phyloP scores from a whole-genome alignment of 1,140 invertebrate species.

The Saccostrea cuccullata region DNA sequence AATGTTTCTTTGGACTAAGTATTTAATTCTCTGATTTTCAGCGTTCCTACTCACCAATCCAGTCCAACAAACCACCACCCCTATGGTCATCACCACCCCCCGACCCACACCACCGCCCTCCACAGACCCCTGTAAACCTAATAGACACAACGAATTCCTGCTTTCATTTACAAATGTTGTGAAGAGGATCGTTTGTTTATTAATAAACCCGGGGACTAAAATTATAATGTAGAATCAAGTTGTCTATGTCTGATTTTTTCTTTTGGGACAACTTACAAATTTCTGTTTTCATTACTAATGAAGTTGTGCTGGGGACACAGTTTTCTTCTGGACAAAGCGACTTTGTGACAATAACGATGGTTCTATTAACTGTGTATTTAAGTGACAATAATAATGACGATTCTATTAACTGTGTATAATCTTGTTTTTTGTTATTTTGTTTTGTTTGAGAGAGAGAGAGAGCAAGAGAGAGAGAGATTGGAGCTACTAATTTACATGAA shows the following conservation, averaged over 20 bases:
- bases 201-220: conserved; percentile 55
- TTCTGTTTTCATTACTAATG: too few relatives aligned
- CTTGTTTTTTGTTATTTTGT: too few relatives aligned
- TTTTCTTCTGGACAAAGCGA: conserved; percentile 47
- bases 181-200: too few relatives aligned
- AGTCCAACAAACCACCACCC: background rate
- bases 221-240: too few relatives aligned
- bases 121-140: conserved; percentile 56
- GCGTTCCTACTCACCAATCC: background rate
- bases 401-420: conserved; percentile 43
- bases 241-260: conserved; percentile 60
- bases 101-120: background rate
- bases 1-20: too few relatives aligned
- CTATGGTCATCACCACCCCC: background rate
- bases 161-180: too few relatives aligned
- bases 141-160: conserved; percentile 50
- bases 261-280: conserved; percentile 56
- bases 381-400: conserved; percentile 57
- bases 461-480: too few relatives aligned
- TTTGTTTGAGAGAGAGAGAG: too few relatives aligned
- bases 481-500: too few relatives aligned
- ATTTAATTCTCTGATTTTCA: background rate
- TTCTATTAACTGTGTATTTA: conserved; percentile 46
- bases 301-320: conserved; percentile 48
- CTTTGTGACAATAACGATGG: conserved; percentile 56